Conservation (phyloP, 1,140 invertebrate genomes). For the Apolygus lucorum region DNA sequence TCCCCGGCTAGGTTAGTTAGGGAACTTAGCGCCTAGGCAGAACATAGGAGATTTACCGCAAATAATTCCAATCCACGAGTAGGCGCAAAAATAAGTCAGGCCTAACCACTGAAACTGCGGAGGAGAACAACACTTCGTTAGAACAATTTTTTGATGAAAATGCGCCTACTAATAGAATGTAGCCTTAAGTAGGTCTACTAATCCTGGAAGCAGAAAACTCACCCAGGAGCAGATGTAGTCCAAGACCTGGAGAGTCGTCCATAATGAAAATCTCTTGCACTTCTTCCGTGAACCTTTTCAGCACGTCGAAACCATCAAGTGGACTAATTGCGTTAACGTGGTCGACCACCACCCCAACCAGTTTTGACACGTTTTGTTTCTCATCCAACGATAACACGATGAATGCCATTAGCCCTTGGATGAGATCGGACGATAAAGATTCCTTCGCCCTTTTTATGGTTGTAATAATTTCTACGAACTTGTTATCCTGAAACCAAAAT, state of each 20-base stretch:
- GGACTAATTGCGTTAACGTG: conserved; percentile 34
- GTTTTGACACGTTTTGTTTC: conserved; percentile 33
- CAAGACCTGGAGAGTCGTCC: conserved; percentile 36
- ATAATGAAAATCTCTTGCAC: conserved; percentile 37
- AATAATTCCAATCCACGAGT: too few relatives aligned
- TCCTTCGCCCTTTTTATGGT: conserved; percentile 32
- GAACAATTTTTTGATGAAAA: too few relatives aligned
- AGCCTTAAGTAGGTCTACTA: too few relatives aligned
- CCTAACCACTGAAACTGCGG: too few relatives aligned
- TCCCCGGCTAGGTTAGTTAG: too few relatives aligned
- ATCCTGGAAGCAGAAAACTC: too few relatives aligned
- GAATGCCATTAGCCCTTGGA: conserved; percentile 41
- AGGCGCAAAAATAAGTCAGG: too few relatives aligned
- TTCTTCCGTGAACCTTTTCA: conserved; percentile 40
- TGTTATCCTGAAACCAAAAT: conserved; percentile 39
- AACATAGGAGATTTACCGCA: too few relatives aligned
- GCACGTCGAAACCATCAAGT: conserved; percentile 38
- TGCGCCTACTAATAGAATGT: too few relatives aligned
- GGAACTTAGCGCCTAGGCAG: too few relatives aligned
- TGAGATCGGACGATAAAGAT: conserved; percentile 33
- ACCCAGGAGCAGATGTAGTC: conserved; percentile 40
- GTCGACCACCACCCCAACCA: conserved; percentile 34
- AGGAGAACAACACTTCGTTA: too few relatives aligned
- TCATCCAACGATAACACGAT: conserved; percentile 39
- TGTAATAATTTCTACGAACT: conserved; percentile 34